A percentile compares a stretch with the other conserved stretches of the same genome.
Conservation (phyloP, 2,113 vertebrate species). For the Microcebus griseorufus region DNA sequence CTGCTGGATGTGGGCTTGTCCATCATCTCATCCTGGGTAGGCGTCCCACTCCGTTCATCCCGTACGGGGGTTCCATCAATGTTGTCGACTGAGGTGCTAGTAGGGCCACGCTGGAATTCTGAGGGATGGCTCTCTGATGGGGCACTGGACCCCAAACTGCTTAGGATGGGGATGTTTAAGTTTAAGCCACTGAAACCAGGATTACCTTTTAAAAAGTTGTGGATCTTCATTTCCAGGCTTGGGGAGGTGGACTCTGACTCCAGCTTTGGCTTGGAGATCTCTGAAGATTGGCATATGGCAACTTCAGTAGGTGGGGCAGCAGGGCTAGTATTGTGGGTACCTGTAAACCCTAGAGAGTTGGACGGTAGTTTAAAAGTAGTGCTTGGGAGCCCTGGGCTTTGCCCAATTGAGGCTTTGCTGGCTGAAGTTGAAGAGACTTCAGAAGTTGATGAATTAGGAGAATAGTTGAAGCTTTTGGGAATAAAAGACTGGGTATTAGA, state of each 20-base stretch:
- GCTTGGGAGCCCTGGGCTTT: slow-evolving; percentile 79
- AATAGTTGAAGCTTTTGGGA: slow-evolving; percentile 85
- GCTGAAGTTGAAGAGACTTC: slow-evolving; percentile 88
- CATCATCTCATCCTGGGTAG: slow-evolving; percentile 99
- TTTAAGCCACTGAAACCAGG: slow-evolving; percentile 95
- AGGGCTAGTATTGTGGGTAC: slow-evolving; percentile 78
- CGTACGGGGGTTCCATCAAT: slow-evolving; percentile 95
- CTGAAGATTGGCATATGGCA: slow-evolving; percentile 80
- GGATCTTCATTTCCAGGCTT: slow-evolving; percentile 98
- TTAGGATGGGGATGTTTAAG: slow-evolving; percentile 89
- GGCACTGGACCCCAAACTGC: slow-evolving; percentile 82
- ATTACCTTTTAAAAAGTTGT: slow-evolving; percentile 98
- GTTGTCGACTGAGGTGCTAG: slow-evolving; percentile 88
- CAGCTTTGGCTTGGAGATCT: slow-evolving; percentile 84
- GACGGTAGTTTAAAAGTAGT: slow-evolving; percentile 84
- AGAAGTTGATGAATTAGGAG: slow-evolving; percentile 85
- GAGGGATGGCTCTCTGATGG: slow-evolving; percentile 77
- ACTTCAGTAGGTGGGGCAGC: slow-evolving; percentile 83
- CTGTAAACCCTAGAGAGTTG: slow-evolving; percentile 82
- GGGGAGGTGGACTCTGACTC: slow-evolving; percentile 87
- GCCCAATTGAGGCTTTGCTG: slow-evolving; percentile 84
- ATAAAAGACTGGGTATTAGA: slow-evolving; percentile 80
- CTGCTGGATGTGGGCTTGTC: slow-evolving; percentile 90
- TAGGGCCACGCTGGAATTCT: slow-evolving; percentile 86
- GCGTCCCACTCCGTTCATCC: slow-evolving; percentile 94